phyloP scores from a whole-genome alignment of 2,113 vertebrate genomes.

The Cynocephalus volans region DNA sequence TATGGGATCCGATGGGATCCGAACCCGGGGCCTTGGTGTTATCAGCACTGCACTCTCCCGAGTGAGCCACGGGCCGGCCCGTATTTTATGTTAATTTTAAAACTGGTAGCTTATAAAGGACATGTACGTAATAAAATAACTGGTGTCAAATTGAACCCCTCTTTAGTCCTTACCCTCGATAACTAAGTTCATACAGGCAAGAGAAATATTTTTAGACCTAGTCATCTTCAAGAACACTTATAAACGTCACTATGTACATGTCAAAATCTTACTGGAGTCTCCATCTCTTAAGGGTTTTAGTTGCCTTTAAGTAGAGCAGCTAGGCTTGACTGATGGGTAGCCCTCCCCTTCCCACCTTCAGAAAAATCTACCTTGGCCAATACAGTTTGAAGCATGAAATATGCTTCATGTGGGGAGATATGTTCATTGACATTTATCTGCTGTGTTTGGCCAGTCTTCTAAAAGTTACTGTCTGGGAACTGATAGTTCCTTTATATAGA shows the following conservation, averaged over 20 bases:
- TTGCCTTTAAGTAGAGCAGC: neutral
- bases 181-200: no score
- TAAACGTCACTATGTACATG: neutral
- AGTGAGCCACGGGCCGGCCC: no score
- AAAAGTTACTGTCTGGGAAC: neutral
- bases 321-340: neutral
- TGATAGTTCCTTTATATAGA: neutral
- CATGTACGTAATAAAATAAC: neutral
- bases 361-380: conserved; percentile 2
- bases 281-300: neutral
- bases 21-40: no score
- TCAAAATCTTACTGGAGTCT: neutral
- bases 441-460: neutral
- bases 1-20: no score
- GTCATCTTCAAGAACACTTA: no score
- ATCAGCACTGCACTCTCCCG: no score
- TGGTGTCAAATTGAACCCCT: neutral
- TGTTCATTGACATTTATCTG: neutral
- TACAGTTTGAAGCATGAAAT: neutral
- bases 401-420: neutral
- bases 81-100: neutral
- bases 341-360: neutral
- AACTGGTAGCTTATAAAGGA: conserved; percentile 1
- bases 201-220: no score
- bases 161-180: no score